A percentile compares a stretch with the other conserved stretches of the same genome.
phyloP scores from a whole-genome alignment of 2,113 vertebrate species.

The Callorhinus ursinus region DNA sequence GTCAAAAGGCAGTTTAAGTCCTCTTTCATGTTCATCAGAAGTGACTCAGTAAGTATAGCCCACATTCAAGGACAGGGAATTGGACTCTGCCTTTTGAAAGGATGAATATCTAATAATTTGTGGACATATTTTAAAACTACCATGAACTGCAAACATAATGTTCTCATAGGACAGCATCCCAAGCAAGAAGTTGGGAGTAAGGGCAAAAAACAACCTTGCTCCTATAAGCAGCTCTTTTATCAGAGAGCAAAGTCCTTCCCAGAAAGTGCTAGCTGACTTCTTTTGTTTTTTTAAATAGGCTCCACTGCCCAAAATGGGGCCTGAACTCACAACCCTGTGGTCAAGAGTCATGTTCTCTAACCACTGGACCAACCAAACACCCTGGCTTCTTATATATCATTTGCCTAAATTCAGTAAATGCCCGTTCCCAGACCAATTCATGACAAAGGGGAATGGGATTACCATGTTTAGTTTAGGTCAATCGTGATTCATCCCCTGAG shows the following conservation, averaged over 20 bases:
- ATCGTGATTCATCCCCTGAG: neutral
- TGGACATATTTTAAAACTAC: neutral
- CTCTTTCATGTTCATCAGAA: neutral
- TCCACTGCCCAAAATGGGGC: neutral
- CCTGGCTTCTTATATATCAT: neutral
- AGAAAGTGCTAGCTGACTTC: neutral
- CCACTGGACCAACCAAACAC: neutral
- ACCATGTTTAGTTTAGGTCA: neutral
- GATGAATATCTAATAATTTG: neutral
- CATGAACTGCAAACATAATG: neutral
- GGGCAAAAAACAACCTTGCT: neutral
- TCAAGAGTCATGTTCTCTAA: neutral
- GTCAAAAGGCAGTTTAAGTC: neutral
- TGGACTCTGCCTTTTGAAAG: neutral
- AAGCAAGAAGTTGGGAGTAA: neutral
- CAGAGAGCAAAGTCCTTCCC: neutral
- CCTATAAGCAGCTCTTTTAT: neutral
- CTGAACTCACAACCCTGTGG: neutral
- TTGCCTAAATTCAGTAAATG: neutral
- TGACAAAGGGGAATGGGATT: constrained; percentile 14
- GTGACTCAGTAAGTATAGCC: neutral
- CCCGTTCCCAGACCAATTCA: neutral
- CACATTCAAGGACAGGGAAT: neutral
- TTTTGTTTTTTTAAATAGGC: neutral
- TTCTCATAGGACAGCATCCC: neutral